These are phyloP conservation scores for Halyomorpha halys DNA, from an alignment of 1,140 invertebrate genomes.

Conservation along the genomic window DNA sequence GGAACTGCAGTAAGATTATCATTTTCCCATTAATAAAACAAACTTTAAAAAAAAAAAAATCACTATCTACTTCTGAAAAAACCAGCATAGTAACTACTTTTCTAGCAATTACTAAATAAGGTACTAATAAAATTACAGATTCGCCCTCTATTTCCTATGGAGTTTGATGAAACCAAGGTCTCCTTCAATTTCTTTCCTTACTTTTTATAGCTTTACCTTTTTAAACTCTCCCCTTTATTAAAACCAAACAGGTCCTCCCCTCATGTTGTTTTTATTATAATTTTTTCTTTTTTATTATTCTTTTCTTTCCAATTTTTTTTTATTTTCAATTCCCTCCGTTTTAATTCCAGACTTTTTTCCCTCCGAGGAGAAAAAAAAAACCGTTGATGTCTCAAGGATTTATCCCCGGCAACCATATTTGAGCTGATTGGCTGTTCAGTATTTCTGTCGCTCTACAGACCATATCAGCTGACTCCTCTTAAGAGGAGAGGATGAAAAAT, in stretches of 20 bases:
- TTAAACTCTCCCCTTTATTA: slow-evolving; percentile 10
- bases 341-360: not conserved
- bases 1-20: too few species aligned
- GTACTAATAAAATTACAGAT: too few species aligned
- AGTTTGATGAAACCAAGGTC: too few species aligned
- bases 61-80: too few species aligned
- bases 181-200: too few species aligned
- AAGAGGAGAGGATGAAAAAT: too few species aligned
- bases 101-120: too few species aligned
- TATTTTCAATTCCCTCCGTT: not conserved
- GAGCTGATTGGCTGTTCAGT: slow-evolving; percentile 10
- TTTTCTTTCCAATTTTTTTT: not conserved
- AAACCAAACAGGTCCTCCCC: slow-evolving; percentile 10
- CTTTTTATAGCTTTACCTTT: slow-evolving; percentile 1
- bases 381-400: slow-evolving; percentile 10
- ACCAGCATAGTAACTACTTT: too few species aligned
- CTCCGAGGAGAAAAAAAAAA: not conserved
- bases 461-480: too few species aligned
- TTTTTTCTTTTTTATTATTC: slow-evolving; percentile 7
- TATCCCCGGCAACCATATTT: slow-evolving; percentile 5
- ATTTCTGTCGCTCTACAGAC: not conserved
- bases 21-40: too few species aligned
- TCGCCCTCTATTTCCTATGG: too few species aligned
- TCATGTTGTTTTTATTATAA: not conserved
- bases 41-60: too few species aligned